phyloP scores from a whole-genome alignment of 2,113 vertebrate species.

The Sturnira hondurensis region DNA sequence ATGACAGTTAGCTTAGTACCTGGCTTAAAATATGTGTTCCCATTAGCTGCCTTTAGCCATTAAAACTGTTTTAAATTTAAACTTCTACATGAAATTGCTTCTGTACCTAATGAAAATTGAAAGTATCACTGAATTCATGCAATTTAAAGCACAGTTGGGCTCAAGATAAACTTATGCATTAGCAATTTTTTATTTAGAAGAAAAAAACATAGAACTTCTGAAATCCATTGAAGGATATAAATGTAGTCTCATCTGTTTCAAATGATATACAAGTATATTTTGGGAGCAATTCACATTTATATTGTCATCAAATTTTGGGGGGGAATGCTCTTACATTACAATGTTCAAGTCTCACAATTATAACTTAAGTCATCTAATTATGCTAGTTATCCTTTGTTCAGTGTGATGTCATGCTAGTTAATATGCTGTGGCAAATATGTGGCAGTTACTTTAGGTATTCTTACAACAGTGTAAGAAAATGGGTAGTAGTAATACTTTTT shows the following conservation, averaged over 20 bases:
- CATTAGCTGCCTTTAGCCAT: not conserved
- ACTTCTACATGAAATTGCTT: not conserved
- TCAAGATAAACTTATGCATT: not conserved
- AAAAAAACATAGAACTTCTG: not conserved
- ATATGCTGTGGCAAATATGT: not conserved
- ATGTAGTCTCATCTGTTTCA: slow-evolving; percentile 12
- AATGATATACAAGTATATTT: not conserved
- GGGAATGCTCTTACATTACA: not conserved
- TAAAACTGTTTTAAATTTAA: slow-evolving; percentile 16
- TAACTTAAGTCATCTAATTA: not conserved
- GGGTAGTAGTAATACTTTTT: not conserved
- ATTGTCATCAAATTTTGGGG: not conserved
- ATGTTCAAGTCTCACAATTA: not conserved
- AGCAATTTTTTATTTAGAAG: slow-evolving; percentile 13
- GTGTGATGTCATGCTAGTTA: not conserved
- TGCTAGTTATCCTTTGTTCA: not conserved
- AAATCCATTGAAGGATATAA: not conserved
- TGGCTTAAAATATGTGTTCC: not conserved
- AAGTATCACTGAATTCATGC: not conserved
- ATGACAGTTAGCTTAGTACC: not conserved
- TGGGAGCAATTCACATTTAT: slow-evolving; percentile 12
- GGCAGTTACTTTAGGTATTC: not conserved
- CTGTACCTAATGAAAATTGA: not conserved
- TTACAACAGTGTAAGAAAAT: not conserved
- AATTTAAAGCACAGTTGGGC: not conserved